Percentiles rank a stretch among this genome's conserved stretches.
These are phyloP conservation scores for Aplysina aerophoba DNA, from an alignment of 37 sponge, comb jelly and placozoan species.

Conservation along the genomic window DNA sequence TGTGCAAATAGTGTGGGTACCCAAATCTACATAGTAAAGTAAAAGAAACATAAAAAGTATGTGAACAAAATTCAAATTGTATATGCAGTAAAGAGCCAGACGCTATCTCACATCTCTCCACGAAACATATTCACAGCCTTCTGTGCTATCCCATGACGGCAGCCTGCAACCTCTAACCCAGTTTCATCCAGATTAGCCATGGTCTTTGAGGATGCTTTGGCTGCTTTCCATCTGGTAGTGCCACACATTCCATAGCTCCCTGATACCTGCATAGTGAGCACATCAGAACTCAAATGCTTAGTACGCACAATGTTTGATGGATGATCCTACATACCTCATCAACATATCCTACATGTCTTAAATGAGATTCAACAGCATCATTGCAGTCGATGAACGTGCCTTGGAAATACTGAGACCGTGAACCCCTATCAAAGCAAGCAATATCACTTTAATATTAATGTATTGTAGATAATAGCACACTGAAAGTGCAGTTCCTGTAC, in stretches of 20 bases:
- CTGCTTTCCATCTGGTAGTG: slow-evolving; percentile 19
- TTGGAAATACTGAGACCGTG: not conserved
- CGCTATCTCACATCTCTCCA: not conserved
- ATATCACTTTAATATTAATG: not conserved
- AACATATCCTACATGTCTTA: not conserved
- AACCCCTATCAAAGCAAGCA: not conserved
- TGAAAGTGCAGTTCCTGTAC: not conserved
- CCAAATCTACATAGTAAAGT: not conserved
- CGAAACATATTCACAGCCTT: slow-evolving; percentile 31
- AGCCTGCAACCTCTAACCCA: slow-evolving; percentile 8
- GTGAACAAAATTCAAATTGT: not conserved
- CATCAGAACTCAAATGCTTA: not conserved
- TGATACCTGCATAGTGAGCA: not conserved
- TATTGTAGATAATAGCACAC: not conserved
- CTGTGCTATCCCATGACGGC: slow-evolving; percentile 3
- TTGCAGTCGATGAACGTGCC: not conserved
- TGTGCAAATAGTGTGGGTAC: not conserved
- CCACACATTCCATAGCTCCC: not conserved
- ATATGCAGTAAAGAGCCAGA: not conserved
- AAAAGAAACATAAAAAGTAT: not conserved
- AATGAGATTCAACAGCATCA: not conserved
- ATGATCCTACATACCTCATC: not conserved
- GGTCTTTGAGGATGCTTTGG: slow-evolving; percentile 11
- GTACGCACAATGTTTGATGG: not conserved
- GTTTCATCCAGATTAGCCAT: slow-evolving; percentile 28